phyloP scores from a whole-genome alignment of 1,140 invertebrate genomes.

The Lordiphosa collinella region DNA sequence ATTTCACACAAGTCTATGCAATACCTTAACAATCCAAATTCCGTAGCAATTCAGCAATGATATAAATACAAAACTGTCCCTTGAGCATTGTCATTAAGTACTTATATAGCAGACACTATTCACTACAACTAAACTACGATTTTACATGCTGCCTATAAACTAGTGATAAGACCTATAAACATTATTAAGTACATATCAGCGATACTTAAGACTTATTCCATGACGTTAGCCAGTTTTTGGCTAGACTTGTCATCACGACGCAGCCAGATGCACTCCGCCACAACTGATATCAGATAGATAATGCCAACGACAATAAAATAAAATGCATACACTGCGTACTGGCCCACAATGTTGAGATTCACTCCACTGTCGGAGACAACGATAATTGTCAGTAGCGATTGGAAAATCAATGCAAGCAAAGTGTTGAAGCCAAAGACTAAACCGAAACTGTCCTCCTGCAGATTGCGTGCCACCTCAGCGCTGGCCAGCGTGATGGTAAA shows the following conservation, averaged over 20 bases:
- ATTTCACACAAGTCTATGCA: too few species aligned
- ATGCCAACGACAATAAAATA: constrained; percentile 66
- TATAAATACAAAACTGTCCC: neutral
- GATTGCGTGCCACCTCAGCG: constrained; percentile 89
- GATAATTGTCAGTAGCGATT: constrained; percentile 88
- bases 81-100: neutral
- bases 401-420: constrained; percentile 88
- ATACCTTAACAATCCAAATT: too few species aligned
- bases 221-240: constrained; percentile 30
- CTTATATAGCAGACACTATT: neutral
- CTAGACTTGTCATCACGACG: constrained; percentile 14
- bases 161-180: neutral
- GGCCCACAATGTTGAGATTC: constrained; percentile 70
- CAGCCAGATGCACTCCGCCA: constrained; percentile 49
- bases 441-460: constrained; percentile 91
- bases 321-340: constrained; percentile 80
- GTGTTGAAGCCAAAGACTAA: constrained; percentile 95
- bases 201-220: constrained; percentile 32
- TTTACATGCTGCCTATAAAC: constrained; percentile 15
- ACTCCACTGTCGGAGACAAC: constrained; percentile 82
- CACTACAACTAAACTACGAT: constrained; percentile 1
- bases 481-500: constrained; percentile 92
- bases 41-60: too few species aligned
- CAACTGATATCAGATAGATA: constrained; percentile 62
- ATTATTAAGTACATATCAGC: constrained; percentile 25